Evolutionary conservation across 2,113 vertebrate species (phyloP).

Genomic region (Thryonomys swinderianus): DNA sequence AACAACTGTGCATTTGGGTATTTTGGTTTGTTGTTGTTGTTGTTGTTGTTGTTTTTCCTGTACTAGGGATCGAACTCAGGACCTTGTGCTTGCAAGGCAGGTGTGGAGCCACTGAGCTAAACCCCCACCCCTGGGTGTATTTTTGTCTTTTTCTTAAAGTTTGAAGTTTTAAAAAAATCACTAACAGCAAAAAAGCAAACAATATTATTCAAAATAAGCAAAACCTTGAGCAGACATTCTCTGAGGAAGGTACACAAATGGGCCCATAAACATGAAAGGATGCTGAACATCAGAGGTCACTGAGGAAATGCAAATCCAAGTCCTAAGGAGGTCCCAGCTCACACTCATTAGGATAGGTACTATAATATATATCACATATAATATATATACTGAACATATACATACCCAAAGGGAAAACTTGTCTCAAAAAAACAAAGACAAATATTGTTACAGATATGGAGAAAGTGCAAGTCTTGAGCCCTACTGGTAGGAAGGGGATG

Average conservation of each 20-base stretch:
- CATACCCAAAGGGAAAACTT: no score
- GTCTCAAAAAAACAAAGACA: neutral
- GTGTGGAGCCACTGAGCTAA: no score
- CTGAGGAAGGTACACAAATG: neutral
- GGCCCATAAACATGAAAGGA: neutral
- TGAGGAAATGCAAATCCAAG: neutral
- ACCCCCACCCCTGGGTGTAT: no score
- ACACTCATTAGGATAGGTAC: neutral
- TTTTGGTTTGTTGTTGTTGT: no score
- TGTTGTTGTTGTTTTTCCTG: no score
- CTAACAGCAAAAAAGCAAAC: neutral
- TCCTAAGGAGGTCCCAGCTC: neutral
- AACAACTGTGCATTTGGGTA: neutral
- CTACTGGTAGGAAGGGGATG: no score
- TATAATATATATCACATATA: neutral
- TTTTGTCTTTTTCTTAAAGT: no score
- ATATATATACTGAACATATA: no score
- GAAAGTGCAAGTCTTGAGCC: neutral
- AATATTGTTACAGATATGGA: neutral
- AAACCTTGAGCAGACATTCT: neutral
- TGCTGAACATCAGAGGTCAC: neutral
- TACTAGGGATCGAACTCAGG: no score
- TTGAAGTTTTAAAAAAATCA: neutral
- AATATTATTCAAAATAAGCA: neutral
- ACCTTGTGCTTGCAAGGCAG: no score